Evolutionary conservation across 1,140 invertebrate species (phyloP), one percentile per base, ranked within the genome.

Genomic region (Arion vulgaris): DNA sequence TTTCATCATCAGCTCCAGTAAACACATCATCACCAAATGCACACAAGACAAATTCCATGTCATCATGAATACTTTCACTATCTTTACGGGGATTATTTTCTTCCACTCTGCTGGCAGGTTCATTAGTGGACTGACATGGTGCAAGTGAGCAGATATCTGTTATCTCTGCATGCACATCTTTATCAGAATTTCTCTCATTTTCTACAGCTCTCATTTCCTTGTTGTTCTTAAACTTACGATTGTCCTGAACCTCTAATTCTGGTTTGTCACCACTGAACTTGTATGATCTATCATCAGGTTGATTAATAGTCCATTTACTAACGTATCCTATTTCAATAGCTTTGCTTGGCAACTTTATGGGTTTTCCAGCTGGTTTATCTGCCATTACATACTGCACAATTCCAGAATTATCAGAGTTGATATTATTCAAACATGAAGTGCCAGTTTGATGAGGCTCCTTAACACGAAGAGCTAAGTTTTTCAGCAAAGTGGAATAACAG

Each of bases 1-100:
- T 78, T 32, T 78, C 53, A 66, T 78, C 76, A 23, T 78, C 76
- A 62, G 19, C 45, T 28, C 76, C 76, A 38, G 76, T 78, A 26
- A 78, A 39, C 5, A 45, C 36, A 36, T 23, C 39, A 49, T 26
- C 26, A 41, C 32, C 76, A 23, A 78, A 45, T 17, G 28, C 76
- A 26, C 36, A 34, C 26, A 78, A 32, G 2, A 78, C 76, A 78
- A 78, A 78, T 4, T 39, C 76, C 51, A 78, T 66, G 28, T 66
- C 76, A 68, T 78, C 76, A 38, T 38, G 41, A 36, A n/a, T 32
- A 51, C 5, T 53, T 5, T 15, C 28, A 51, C 4, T 9, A 17
- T 75, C 45, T 75, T 32, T 0, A 17, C 11, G 1, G 5, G 23
- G 7, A 51, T 49, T 45, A 53, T 51, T 45, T 49, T 51, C 36